Evolutionary conservation across 2,888 invertebrate species (phyloP).

Genomic region (Drosophila prolongata): DNA sequence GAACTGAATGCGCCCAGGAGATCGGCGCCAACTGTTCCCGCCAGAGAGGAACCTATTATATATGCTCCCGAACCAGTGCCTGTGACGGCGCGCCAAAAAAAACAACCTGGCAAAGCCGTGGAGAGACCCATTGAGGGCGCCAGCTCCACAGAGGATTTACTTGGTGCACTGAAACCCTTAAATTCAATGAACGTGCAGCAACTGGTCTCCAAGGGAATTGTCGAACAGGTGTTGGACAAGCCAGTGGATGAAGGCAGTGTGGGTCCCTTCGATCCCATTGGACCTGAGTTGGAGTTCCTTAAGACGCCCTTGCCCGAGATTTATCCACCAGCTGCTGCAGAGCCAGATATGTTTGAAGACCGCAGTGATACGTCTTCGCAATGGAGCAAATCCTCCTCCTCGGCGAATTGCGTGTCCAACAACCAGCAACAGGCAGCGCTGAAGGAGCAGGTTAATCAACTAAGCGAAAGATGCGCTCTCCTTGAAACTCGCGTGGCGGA

Average conservation of each 20-base stretch:
- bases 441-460: slow-evolving; percentile 75
- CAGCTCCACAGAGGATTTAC: slow-evolving; percentile 71
- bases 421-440: slow-evolving; percentile 65
- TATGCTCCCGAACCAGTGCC: slow-evolving; percentile 87
- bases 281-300: slow-evolving; percentile 76
- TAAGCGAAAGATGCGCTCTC: slow-evolving; percentile 80
- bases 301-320: slow-evolving; percentile 70
- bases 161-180: slow-evolving; percentile 54
- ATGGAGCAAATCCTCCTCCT: slow-evolving; percentile 82
- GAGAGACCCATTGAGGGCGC: slow-evolving; percentile 81
- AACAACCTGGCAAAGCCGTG: slow-evolving; percentile 61
- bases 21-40: slow-evolving; percentile 38
- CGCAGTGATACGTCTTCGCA: slow-evolving; percentile 82
- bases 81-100: slow-evolving; percentile 54
- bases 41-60: slow-evolving; percentile 88
- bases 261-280: slow-evolving; percentile 72
- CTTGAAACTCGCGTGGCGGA: slow-evolving; percentile 83
- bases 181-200: slow-evolving; percentile 44
- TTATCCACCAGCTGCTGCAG: slow-evolving; percentile 9
- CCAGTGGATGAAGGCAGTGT: slow-evolving; percentile 24
- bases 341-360: slow-evolving; percentile 65
- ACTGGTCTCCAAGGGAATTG: slow-evolving; percentile 34
- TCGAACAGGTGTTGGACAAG: slow-evolving; percentile 39
- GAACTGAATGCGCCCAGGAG: slow-evolving; percentile 88
- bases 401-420: slow-evolving; percentile 54